Base-by-base conservation (phyloP, 2,797 vertebrate genomes). In the Cuculus canorus region DNA sequence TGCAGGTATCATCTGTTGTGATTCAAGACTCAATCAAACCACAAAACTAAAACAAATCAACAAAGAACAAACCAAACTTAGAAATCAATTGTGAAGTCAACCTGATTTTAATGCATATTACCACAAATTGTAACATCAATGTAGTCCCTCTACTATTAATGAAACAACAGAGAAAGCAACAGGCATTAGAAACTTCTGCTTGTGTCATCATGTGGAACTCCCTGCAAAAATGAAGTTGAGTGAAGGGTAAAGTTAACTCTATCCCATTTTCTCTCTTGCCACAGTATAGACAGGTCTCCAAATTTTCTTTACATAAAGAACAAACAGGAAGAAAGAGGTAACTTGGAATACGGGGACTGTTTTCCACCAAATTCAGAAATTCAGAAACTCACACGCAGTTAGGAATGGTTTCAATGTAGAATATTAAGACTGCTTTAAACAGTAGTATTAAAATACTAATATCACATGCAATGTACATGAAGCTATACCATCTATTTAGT, bases 291-390 rank as follows among this genome's bases (percentile, higher is more conserved):
- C 6, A 48, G 15, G 22, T 33, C 21, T 72, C 32, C 60, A 76
- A 14, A 9, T 7, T 25, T 48, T 16, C n/a, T 9, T 53, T 32
- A 30, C 4, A 7, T 54, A 60, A 82, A 83, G n/a, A 83, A 56
- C 7, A 35, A 56, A 39, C 11, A 21, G 11, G 17, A 69, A 88
- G 23, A 37, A 48, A 23, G 7, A 54, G 12, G 25, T 39, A 69
- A 48, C 28, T 14, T 32, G 54, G 35, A 13, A 17, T 7, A 45
- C 1, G 0, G 5, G 30, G 11, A 7, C 14, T 4, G 35, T 7
- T 48, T 81, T n/a, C 43, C 21, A 70, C 50, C 25, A 28, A 33
- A 80, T 33, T 48, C 5, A 48, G 32, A 48, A 69, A 57, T 25
- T 30, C 47, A 76, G 22, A 59, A 76, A 32, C 33, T 48, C 27